phyloP scores from a whole-genome alignment of 2,113 vertebrate genomes.

The Mus spicilegus region DNA sequence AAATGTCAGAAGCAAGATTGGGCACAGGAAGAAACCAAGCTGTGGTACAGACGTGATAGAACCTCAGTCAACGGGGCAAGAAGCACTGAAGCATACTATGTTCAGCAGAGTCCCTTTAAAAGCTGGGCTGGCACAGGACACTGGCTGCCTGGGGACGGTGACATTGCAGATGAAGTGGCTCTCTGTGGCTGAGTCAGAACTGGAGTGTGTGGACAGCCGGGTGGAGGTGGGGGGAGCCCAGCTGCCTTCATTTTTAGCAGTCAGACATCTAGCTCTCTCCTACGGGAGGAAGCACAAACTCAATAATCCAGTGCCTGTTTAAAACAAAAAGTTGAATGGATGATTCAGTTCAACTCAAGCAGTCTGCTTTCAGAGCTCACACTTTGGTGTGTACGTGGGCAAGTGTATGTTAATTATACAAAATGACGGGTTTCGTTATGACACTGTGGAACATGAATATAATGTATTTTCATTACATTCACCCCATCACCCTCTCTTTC shows the following conservation, averaged over 20 bases:
- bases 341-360: not conserved
- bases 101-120: not conserved
- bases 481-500: not conserved
- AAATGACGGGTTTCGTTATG: not conserved
- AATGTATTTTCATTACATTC: not conserved
- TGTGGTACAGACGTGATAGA: not conserved
- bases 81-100: not conserved
- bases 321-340: not conserved
- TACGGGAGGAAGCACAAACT: not conserved
- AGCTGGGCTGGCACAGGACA: not conserved
- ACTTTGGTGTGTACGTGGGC: not conserved
- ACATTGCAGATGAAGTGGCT: not conserved
- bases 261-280: not conserved
- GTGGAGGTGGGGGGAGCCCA: not conserved
- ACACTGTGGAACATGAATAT: not conserved
- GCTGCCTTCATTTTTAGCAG: not conserved
- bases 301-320: not conserved
- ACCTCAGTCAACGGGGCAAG: not conserved
- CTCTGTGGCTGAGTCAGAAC: not conserved
- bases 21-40: not conserved
- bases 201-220: fast-evolving
- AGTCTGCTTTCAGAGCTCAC: not conserved
- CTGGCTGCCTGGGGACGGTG: not conserved
- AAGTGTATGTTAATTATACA: not conserved
- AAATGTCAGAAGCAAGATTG: not conserved